Percentiles rank a stretch among this genome's conserved stretches.
Conservation (phyloP, 2,797 vertebrate species). For the Telmatherina bonti region DNA sequence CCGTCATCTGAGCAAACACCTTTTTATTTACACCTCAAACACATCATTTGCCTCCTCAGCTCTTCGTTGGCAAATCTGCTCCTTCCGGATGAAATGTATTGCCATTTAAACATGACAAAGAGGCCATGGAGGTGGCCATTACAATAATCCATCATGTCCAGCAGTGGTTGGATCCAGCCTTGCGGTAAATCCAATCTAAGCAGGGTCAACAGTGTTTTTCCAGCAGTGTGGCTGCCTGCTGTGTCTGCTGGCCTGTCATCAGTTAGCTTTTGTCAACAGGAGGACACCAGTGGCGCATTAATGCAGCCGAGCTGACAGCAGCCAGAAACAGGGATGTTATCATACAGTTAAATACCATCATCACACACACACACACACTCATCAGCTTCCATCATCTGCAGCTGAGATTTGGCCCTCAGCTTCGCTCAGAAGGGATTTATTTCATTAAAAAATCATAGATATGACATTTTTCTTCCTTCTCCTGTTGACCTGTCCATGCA, state of each 20-base stretch:
- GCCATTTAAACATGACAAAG: conserved; percentile 98
- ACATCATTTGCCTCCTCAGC: conserved; percentile 74
- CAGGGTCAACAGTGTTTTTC: conserved; percentile 89
- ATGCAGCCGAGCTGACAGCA: conserved; percentile 82
- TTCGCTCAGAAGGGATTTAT: background rate
- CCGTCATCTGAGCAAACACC: conserved; percentile 76
- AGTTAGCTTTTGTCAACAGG: conserved; percentile 95
- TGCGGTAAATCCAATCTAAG: conserved; percentile 95
- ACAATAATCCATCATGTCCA: conserved; percentile 98
- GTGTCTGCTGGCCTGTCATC: conserved; percentile 87
- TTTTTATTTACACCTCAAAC: conserved; percentile 96
- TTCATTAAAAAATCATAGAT: background rate
- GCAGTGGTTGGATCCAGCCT: conserved; percentile 89
- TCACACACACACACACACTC: conserved; percentile 10
- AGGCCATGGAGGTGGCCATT: conserved; percentile 91
- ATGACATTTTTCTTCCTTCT: background rate
- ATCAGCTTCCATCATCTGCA: background rate
- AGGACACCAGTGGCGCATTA: conserved; percentile 87
- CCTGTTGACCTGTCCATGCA: background rate
- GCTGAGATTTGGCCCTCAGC: background rate
- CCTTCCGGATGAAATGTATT: conserved; percentile 90
- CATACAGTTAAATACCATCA: conserved; percentile 22
- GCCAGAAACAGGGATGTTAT: conserved; percentile 56
- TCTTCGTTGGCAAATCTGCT: conserved; percentile 81
- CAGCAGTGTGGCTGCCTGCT: conserved; percentile 78